Evolutionary conservation across 1,140 invertebrate genomes (phyloP), one percentile per base, ranked within the genome.

Genomic region (Gerris buenoi): DNA sequence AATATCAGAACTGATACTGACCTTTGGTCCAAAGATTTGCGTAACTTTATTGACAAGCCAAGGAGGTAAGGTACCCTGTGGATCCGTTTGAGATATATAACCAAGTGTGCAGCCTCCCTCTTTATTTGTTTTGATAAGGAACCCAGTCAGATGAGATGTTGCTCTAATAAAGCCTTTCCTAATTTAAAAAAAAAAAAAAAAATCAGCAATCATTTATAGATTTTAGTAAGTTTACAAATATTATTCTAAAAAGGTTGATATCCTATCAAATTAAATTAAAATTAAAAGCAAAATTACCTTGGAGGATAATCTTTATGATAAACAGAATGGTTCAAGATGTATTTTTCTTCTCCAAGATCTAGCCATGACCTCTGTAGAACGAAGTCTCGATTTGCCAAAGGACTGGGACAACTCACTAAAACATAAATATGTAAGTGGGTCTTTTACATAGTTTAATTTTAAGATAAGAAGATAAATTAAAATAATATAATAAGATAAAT

Each of bases 21-120:
- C 72, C 77, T 89, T 88, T 23, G 91, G 91, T 2, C 90, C 91
- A 74, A 93, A 83, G 73, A 89, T 88, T 72, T 91, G 87, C 27
- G 91, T 93, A 63, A 90, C 83, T 80, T 88, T 90, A 77, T 95
- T 95, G 18, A 94, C 89, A 59, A 93, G 79, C 91, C 92, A 95
- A 13, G 86, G 85, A 14, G 91, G 92, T 67, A 95, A 77, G 71
- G 88, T 89, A 69, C 92, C 92, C 77, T 88, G 85, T 22, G 91
- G 92, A 77, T 95, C 91, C 65, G 69, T 68, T 57, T 71, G 66
- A n/a, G 67, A 71, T 25, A 71, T 71, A 63, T 73, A 73, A 23
- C 70, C 72, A 28, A 73, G 63, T 64, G 68, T 69, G 33, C 70
- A 69, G 2, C 72, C 72, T 29, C 57, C 56, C 18, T 59, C 68